phyloP scores from a whole-genome alignment of 1,140 invertebrate genomes.

The Drosophila burlai region DNA sequence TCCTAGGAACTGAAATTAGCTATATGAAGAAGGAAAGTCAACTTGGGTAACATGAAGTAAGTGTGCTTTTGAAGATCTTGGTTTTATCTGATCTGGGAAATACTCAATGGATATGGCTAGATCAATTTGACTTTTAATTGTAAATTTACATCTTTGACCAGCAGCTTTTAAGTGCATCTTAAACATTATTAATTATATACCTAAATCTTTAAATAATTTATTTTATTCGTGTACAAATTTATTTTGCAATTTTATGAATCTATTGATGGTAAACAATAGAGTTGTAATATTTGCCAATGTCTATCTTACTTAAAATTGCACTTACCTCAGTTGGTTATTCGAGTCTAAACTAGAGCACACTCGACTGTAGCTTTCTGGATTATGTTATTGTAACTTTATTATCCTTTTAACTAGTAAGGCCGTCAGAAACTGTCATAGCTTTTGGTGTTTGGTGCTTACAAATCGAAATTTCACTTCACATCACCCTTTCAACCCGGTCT shows the following conservation, averaged over 20 bases:
- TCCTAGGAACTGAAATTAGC: not conserved
- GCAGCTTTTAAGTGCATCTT: not conserved
- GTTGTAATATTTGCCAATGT: no score
- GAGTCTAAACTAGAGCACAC: not conserved
- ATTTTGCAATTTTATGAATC: no score
- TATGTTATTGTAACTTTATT: not conserved
- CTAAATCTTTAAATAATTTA: not conserved
- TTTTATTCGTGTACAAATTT: no score
- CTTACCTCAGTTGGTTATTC: no score
- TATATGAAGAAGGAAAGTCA: not conserved
- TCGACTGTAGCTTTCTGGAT: not conserved
- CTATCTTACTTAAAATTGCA: no score
- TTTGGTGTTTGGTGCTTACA: not conserved
- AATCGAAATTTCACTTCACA: conserved; percentile 22
- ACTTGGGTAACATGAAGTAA: not conserved
- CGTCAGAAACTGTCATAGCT: conserved; percentile 1
- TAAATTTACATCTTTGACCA: not conserved
- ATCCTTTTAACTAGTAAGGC: not conserved
- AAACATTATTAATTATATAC: not conserved
- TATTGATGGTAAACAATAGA: no score
- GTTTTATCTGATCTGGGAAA: not conserved
- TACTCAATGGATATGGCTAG: no score
- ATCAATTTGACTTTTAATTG: no score
- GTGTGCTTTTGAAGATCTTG: not conserved
- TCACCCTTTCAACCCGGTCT: conserved; percentile 6